These are phyloP conservation scores for Mimas tiliae DNA, from an alignment of 2,888 invertebrate genomes.

Conservation along the genomic window DNA sequence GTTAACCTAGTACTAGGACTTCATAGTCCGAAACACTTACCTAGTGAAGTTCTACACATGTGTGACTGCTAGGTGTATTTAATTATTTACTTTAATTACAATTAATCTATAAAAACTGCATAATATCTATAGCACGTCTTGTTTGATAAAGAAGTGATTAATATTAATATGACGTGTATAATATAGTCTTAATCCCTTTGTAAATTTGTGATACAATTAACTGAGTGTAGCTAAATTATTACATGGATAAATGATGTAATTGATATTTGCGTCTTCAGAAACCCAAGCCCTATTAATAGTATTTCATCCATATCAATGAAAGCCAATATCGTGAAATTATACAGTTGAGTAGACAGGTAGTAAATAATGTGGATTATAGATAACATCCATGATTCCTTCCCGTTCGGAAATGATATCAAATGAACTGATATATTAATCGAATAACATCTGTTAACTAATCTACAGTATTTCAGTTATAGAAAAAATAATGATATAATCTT, in stretches of 20 bases:
- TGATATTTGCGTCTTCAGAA: background rate
- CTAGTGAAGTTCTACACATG: too few relatives aligned
- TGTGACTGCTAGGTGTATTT: too few relatives aligned
- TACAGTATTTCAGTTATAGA: background rate
- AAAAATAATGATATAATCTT: background rate
- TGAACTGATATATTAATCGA: background rate
- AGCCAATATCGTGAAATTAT: background rate
- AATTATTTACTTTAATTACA: too few relatives aligned
- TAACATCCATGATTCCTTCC: conserved; percentile 2
- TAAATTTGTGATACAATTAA: conserved; percentile 1
- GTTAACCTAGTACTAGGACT: too few relatives aligned
- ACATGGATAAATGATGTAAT: background rate
- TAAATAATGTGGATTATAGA: background rate
- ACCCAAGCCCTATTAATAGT: background rate
- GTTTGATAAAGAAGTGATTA: background rate
- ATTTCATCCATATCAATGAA: background rate
- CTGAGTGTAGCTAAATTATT: background rate
- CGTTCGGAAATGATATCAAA: background rate
- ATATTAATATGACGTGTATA: background rate
- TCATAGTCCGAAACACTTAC: too few relatives aligned
- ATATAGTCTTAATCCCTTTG: background rate
- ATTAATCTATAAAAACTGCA: conserved; percentile 1
- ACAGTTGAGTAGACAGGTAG: background rate
- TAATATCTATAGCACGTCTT: background rate
- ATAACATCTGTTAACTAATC: background rate